phyloP scores from a whole-genome alignment of 2,888 invertebrate genomes.

The Petrophora chlorosata region DNA sequence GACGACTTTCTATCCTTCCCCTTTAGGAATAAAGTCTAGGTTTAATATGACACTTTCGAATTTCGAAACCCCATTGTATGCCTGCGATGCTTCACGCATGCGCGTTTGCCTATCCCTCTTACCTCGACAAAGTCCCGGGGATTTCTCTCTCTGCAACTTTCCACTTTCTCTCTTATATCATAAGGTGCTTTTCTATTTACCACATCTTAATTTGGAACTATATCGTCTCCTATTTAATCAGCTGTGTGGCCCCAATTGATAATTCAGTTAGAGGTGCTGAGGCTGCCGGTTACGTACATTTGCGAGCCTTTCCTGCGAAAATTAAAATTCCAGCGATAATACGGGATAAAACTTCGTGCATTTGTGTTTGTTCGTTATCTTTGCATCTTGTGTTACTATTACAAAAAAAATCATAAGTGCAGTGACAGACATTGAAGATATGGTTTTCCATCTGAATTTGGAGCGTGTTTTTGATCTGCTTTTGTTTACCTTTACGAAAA shows the following conservation, averaged over 20 bases:
- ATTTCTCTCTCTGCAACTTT: conserved; percentile 57
- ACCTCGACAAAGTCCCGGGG: conserved; percentile 53
- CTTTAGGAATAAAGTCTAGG: conserved; percentile 41
- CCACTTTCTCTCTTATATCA: conserved; percentile 31
- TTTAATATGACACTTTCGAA: conserved; percentile 31
- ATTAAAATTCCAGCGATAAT: conserved; percentile 11
- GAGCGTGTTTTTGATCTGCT: conserved; percentile 44
- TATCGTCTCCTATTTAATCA: conserved; percentile 72
- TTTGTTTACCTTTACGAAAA: conserved; percentile 43
- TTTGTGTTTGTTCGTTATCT: not conserved
- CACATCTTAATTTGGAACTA: conserved; percentile 51
- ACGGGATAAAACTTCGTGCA: not conserved
- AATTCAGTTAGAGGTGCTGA: conserved; percentile 71
- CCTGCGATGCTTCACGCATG: conserved; percentile 62
- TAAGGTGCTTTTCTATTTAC: conserved; percentile 61
- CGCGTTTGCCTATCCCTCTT: conserved; percentile 59
- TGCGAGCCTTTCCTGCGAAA: conserved; percentile 43
- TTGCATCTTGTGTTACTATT: not conserved
- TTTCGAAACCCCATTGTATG: conserved; percentile 56
- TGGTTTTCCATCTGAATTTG: conserved; percentile 23
- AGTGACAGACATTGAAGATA: not conserved
- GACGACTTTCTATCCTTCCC: conserved; percentile 37
- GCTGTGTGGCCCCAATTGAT: conserved; percentile 77
- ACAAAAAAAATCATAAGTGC: conserved; percentile 1
- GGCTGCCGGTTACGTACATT: conserved; percentile 62